phyloP scores from a whole-genome alignment of 1,140 invertebrate genomes.

The Coenobita brevimanus region DNA sequence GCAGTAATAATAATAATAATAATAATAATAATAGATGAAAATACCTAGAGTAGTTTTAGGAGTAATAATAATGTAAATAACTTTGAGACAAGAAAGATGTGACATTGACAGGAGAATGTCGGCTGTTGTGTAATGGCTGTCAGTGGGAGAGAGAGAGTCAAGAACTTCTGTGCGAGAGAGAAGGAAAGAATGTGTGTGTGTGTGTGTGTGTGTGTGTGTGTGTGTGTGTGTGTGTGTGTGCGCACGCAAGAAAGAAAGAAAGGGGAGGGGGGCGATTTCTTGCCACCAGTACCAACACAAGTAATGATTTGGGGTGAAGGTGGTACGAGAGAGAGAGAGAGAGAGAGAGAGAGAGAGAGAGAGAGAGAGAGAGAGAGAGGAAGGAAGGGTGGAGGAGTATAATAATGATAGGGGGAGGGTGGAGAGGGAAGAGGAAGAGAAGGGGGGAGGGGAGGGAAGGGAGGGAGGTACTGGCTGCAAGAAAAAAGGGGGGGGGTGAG shows the following conservation, averaged over 20 bases:
- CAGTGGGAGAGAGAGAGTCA: background rate
- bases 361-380: background rate
- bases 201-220: background rate
- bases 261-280: background rate
- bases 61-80: too few species aligned
- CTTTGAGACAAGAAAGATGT: too few species aligned
- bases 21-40: too few species aligned
- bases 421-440: background rate
- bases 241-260: background rate
- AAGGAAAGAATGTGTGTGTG: too few species aligned
- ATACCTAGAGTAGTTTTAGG: too few species aligned
- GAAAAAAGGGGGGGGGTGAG: too few species aligned
- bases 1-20: too few species aligned
- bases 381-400: background rate
- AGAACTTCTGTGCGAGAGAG: background rate
- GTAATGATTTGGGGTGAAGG: too few species aligned
- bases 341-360: slow-evolving; percentile 20
- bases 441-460: too few species aligned
- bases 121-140: too few species aligned
- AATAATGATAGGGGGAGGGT: background rate
- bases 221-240: background rate
- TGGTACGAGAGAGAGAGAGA: slow-evolving; percentile 4
- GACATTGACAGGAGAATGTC: too few species aligned
- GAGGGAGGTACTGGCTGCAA: too few species aligned
- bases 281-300: background rate